Conservation (phyloP, 2,888 invertebrate species). For the Dryococelus australis region DNA sequence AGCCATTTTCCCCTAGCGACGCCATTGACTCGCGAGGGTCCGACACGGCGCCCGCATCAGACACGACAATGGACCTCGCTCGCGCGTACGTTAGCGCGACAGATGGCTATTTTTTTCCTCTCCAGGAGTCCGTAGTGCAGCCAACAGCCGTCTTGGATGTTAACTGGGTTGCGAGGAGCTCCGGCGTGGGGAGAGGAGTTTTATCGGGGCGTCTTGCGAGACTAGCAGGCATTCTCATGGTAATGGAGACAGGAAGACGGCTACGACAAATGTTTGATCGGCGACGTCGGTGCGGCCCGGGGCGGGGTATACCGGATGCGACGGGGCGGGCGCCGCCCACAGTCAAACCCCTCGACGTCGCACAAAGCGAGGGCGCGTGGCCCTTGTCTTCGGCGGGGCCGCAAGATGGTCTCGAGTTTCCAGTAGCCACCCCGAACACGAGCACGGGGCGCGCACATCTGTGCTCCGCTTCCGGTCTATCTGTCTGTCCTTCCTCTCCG, state of each 20-base stretch:
- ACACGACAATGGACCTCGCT: background rate
- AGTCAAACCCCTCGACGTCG: background rate
- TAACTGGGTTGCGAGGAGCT: background rate
- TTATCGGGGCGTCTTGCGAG: no score
- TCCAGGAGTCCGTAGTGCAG: background rate
- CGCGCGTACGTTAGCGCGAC: background rate
- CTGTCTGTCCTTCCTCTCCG: background rate
- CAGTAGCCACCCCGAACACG: conserved; percentile 1
- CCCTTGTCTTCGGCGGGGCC: background rate
- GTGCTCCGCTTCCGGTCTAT: background rate
- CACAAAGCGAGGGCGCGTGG: background rate
- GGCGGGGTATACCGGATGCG: background rate
- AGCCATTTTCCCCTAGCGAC: background rate
- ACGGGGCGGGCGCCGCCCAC: background rate
- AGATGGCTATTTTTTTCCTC: background rate
- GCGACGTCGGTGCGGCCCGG: background rate
- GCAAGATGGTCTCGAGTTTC: conserved; percentile 3
- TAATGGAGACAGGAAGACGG: no score
- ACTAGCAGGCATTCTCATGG: no score
- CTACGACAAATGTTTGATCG: no score
- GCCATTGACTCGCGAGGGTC: background rate
- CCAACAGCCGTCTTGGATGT: background rate
- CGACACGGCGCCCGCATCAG: background rate
- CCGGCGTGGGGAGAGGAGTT: no score
- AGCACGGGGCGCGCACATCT: background rate